phyloP scores from a whole-genome alignment of 2,797 vertebrate genomes.

The Acipenser transmontanus region DNA sequence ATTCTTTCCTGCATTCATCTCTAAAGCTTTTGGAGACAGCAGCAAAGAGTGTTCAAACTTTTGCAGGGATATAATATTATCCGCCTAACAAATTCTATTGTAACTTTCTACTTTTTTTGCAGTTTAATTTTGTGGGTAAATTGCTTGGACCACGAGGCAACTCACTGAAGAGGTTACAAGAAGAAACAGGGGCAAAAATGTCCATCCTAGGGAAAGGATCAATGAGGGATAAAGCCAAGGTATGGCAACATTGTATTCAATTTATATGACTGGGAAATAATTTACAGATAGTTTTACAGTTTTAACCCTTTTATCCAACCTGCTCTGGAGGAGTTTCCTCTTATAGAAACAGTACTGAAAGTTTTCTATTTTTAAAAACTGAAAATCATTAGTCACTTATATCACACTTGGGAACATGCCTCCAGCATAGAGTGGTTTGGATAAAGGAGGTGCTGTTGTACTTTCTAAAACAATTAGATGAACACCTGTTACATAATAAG shows the following conservation, averaged over 20 bases:
- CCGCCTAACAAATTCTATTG: too few species aligned
- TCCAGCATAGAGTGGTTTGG: not conserved
- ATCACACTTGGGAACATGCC: too few species aligned
- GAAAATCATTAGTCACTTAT: too few species aligned
- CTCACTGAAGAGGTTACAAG: conserved; percentile 96
- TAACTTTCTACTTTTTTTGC: conserved; percentile 40
- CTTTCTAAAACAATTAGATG: not conserved
- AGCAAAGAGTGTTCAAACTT: too few species aligned
- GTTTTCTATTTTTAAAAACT: not conserved
- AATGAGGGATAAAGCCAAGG: conserved; percentile 98
- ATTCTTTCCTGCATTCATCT: too few species aligned
- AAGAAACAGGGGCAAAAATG: conserved; percentile 98
- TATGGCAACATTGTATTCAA: conserved; percentile 44
- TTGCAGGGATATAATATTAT: too few species aligned
- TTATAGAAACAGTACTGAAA: not conserved
- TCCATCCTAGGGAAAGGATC: conserved; percentile 98
- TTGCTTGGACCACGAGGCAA: conserved; percentile 96
- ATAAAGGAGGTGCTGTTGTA: not conserved
- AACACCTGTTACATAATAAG: not conserved
- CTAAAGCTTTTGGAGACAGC: too few species aligned
- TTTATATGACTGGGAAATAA: too few species aligned
- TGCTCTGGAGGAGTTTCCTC: not conserved
- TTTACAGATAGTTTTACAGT: too few species aligned
- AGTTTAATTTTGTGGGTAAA: conserved; percentile 99
- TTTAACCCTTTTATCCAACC: too few species aligned